Evolutionary conservation across 2,888 invertebrate genomes (phyloP).

Genomic region (Hypena proboscidalis): DNA sequence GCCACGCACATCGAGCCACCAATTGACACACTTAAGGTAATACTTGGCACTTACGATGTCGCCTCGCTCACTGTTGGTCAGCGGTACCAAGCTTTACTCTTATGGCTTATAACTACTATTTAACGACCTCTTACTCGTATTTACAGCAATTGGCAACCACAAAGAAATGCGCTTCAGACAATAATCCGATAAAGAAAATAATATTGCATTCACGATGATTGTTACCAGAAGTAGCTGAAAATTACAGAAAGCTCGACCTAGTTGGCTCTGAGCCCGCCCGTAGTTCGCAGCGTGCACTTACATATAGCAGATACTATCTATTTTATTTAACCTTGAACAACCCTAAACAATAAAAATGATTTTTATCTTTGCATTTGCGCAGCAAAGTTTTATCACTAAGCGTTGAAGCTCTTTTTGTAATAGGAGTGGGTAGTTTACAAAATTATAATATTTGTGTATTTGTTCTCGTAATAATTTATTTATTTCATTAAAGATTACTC

Average conservation of each 20-base stretch:
- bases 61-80: constrained; percentile 61
- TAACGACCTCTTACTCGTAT: constrained; percentile 13
- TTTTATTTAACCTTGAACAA: constrained; percentile 63
- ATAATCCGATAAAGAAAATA: constrained; percentile 29
- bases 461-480: too few species aligned
- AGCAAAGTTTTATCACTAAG: not conserved
- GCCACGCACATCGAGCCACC: constrained; percentile 83
- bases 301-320: constrained; percentile 53
- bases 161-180: constrained; percentile 16
- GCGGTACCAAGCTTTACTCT: constrained; percentile 31
- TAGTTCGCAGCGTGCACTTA: constrained; percentile 53
- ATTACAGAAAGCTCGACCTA: constrained; percentile 80
- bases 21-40: constrained; percentile 85
- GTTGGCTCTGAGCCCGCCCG: constrained; percentile 76
- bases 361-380: constrained; percentile 10
- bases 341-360: constrained; percentile 22
- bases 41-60: constrained; percentile 76
- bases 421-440: too few species aligned
- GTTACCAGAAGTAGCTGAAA: constrained; percentile 66
- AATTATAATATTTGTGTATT: too few species aligned
- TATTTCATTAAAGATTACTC: too few species aligned
- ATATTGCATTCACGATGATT: constrained; percentile 51
- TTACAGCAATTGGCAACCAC: constrained; percentile 7
- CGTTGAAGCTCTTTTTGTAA: too few species aligned
- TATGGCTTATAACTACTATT: constrained; percentile 18